These are phyloP conservation scores for Nannoperca australis DNA, from an alignment of 2,797 vertebrate species.

Conservation along the genomic window DNA sequence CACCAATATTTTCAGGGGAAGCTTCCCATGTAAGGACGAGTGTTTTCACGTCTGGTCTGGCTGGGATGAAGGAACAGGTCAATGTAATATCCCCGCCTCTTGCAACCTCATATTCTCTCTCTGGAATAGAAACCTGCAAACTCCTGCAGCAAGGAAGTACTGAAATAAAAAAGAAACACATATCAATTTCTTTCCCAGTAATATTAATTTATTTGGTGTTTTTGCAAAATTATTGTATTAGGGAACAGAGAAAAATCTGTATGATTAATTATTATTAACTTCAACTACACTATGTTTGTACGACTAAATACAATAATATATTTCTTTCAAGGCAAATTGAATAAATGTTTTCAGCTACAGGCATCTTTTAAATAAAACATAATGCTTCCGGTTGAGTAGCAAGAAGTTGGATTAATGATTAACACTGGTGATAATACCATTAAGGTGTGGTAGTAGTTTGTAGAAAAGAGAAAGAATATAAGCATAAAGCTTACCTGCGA, in stretches of 20 bases:
- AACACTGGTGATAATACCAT: slow-evolving; percentile 49
- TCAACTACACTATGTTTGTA: background rate
- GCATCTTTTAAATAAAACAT: slow-evolving; percentile 4
- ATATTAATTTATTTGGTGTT: background rate
- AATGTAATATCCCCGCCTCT: slow-evolving; percentile 76
- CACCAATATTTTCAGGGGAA: slow-evolving; percentile 11
- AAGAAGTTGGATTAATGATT: slow-evolving; percentile 70
- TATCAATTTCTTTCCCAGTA: background rate
- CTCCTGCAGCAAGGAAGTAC: slow-evolving; percentile 72
- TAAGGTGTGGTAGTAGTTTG: slow-evolving; percentile 70
- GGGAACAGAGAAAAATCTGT: background rate
- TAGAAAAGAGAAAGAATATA: slow-evolving; percentile 36
- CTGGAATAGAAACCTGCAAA: slow-evolving; percentile 76
- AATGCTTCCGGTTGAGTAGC: slow-evolving; percentile 37
- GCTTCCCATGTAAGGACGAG: slow-evolving; percentile 74
- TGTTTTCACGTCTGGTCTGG: rapidly evolving
- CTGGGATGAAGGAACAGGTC: slow-evolving; percentile 77
- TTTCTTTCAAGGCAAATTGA: background rate
- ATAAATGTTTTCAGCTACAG: slow-evolving; percentile 1
- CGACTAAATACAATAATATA: background rate
- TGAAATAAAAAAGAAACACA: slow-evolving; percentile 55
- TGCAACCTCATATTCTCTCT: slow-evolving; percentile 64
- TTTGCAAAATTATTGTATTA: background rate
- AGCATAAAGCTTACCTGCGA: slow-evolving; percentile 70
- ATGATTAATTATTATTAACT: background rate